Conservation (phyloP, 53 echinoderm and acorn worm genomes). For the Glandiceps talaboti region DNA sequence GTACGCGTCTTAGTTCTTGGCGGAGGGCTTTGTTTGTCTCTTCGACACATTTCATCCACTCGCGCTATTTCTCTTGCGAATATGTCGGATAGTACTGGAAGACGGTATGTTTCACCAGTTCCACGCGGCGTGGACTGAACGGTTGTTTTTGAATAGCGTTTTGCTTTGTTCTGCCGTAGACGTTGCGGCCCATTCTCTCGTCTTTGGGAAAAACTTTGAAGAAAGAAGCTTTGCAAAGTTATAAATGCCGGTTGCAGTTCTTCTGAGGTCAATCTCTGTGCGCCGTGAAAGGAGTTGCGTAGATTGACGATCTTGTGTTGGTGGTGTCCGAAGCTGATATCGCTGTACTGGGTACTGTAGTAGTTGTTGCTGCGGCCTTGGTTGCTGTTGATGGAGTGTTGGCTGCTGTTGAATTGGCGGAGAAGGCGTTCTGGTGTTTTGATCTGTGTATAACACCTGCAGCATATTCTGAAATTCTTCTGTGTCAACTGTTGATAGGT, state of each 20-base stretch:
- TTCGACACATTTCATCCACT: background rate
- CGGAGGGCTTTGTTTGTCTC: background rate
- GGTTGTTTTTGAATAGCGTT: background rate
- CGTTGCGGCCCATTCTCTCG: background rate
- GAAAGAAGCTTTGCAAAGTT: background rate
- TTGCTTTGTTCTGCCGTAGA: background rate
- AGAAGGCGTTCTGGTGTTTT: too few species aligned
- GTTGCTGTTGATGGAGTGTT: too few species aligned
- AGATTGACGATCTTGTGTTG: background rate
- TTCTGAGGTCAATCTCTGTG: background rate
- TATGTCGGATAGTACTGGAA: background rate
- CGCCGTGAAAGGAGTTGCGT: background rate
- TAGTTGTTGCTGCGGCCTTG: too few species aligned
- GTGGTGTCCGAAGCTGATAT: too few species aligned
- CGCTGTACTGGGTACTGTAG: too few species aligned
- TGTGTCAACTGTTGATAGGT: background rate
- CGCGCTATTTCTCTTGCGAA: background rate
- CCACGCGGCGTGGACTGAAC: background rate
- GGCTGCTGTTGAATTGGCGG: too few species aligned
- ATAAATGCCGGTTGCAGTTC: background rate
- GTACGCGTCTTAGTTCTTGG: background rate
- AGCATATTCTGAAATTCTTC: background rate
- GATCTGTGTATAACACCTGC: too few species aligned
- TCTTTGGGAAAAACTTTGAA: background rate
- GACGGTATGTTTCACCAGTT: background rate